Base-by-base conservation (phyloP, 2,797 vertebrate genomes). In the Enteromius anoplus region DNA sequence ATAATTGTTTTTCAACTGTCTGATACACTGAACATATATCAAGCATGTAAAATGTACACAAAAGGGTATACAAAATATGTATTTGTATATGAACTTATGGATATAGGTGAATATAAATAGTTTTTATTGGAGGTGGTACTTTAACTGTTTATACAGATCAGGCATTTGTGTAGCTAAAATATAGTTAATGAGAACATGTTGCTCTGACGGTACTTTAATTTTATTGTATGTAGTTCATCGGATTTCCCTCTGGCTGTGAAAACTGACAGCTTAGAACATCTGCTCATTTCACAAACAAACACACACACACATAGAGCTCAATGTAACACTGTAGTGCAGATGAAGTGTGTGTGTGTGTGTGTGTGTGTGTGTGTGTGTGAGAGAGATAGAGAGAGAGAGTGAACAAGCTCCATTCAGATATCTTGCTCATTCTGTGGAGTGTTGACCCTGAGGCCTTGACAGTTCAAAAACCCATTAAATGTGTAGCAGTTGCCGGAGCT, bases 161-260 rank as follows among this genome's bases (percentile, higher is more conserved):
- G 40, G 69, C 19, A 85, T 89, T 92, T 90, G 92, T 93, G 92
- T 93, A 62, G n/a, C 55, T 55, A 65, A 40, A 66, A 26, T 58
- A 64, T 32, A 23, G 26, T 42, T 82, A 82, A 21, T 42, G 34
- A 75, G 47, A 68, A 68, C 76, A 78, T 66, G 42, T 51, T 40
- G 21, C 42, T 66, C 42, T 82, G 92, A 93, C 90, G 92, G 91
- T 93, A 92, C 91, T 94, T 94, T 94, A 92, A 94, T 95, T 94
- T 95, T 94, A 94, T 93, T 93, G 93, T 91, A 87, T 87, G 92
- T 93, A 93, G 93, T 93, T 94, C 93, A 92, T 84, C 90, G 93
- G 92, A 95, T 94, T 95, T 94, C 94, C 93, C 93, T 83, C 89
- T 34, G 92, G 94, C 93, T 92, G 84, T 78, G 81, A 90, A 90